phyloP scores from a whole-genome alignment of 2,888 invertebrate genomes.

The Ochlodes sylvanus region DNA sequence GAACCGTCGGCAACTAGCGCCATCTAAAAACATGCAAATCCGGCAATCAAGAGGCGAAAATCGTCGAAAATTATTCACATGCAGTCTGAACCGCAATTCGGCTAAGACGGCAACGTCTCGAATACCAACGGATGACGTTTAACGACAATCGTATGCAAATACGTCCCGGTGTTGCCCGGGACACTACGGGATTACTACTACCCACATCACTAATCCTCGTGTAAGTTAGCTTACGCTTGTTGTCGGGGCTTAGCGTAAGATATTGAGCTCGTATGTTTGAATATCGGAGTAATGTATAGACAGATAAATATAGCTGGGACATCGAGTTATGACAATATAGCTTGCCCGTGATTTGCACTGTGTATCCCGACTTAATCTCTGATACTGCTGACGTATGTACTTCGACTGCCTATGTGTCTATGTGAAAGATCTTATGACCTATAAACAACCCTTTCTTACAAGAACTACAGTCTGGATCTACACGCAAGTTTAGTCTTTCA shows the following conservation, averaged over 20 bases:
- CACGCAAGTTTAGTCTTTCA: no score
- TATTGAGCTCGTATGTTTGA: conserved; percentile 61
- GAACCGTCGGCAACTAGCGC: conserved; percentile 30
- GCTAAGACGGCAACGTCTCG: conserved; percentile 68
- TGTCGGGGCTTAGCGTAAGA: conserved; percentile 72
- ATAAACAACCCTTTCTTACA: background rate
- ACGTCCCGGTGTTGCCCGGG: conserved; percentile 55
- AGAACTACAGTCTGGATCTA: background rate
- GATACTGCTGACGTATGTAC: conserved; percentile 30
- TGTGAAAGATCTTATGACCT: background rate
- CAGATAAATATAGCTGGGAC: conserved; percentile 46
- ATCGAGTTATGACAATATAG: conserved; percentile 49
- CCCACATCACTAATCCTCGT: conserved; percentile 68
- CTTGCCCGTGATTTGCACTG: conserved; percentile 29
- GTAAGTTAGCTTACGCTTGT: conserved; percentile 58
- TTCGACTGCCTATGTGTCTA: background rate
- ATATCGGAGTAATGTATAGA: conserved; percentile 50
- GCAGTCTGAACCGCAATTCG: conserved; percentile 48
- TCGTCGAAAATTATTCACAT: conserved; percentile 60
- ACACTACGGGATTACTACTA: conserved; percentile 62
- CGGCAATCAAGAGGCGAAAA: conserved; percentile 49
- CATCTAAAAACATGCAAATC: conserved; percentile 49
- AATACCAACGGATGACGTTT: conserved; percentile 75
- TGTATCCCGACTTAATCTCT: conserved; percentile 24
- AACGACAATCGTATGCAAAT: conserved; percentile 80